Percentiles rank a stretch among this genome's conserved stretches.
Evolutionary conservation across 2,113 vertebrate species (phyloP).

Genomic region (Aspiorhynchus laticeps): DNA sequence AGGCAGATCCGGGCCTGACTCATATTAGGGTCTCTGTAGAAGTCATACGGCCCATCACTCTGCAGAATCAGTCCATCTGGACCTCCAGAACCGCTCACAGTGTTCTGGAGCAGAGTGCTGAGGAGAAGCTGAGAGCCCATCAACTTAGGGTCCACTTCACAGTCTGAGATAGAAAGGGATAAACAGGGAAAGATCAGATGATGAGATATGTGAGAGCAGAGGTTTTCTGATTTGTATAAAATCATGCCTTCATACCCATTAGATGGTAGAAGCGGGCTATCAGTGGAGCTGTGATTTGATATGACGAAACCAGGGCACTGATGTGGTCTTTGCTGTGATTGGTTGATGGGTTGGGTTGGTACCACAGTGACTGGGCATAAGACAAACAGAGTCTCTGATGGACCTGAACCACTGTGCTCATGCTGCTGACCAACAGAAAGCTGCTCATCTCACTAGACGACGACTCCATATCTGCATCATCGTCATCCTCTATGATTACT

Average conservation of each 20-base stretch:
- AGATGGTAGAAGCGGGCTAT: conserved; percentile 87
- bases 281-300: conserved; percentile 88
- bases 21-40: conserved; percentile 93
- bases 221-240: neutral
- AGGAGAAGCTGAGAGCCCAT: conserved; percentile 86
- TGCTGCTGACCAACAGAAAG: conserved; percentile 76
- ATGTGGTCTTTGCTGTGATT: conserved; percentile 81
- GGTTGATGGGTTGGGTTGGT: conserved; percentile 73
- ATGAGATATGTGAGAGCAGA: neutral
- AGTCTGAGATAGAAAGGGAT: conserved; percentile 71
- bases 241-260: conserved; percentile 77
- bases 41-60: conserved; percentile 87
- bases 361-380: conserved; percentile 88
- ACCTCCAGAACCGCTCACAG: conserved; percentile 75
- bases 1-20: conserved; percentile 85
- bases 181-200: neutral
- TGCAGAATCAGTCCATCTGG: conserved; percentile 75
- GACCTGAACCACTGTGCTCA: conserved; percentile 81
- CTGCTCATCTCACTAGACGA: conserved; percentile 57
- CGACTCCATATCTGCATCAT: conserved; percentile 49
- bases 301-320: conserved; percentile 85
- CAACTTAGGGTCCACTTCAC: conserved; percentile 84
- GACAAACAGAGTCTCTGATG: conserved; percentile 86
- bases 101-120: conserved; percentile 86
- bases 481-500: conserved; percentile 69